phyloP scores from a whole-genome alignment of 1,140 invertebrate genomes.

The Danaus plexippus region DNA sequence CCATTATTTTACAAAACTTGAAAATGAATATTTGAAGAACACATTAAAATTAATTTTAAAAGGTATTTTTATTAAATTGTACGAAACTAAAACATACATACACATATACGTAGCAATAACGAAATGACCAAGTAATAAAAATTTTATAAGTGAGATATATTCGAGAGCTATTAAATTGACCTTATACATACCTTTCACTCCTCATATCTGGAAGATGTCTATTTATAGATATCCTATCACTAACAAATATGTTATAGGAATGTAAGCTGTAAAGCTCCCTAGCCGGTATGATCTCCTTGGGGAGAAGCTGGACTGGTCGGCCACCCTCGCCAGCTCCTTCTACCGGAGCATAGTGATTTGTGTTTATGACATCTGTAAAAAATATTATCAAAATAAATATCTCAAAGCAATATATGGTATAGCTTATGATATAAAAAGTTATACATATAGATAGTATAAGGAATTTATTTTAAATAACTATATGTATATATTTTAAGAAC shows the following conservation, averaged over 20 bases:
- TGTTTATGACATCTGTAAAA: slow-evolving; percentile 84
- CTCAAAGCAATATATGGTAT: too few relatives aligned
- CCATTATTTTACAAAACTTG: too few relatives aligned
- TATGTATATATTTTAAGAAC: neutral
- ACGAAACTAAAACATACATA: too few relatives aligned
- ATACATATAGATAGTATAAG: slow-evolving; percentile 1
- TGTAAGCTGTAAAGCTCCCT: slow-evolving; percentile 89
- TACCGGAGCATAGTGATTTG: slow-evolving; percentile 85
- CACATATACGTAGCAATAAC: too few relatives aligned
- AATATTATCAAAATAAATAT: slow-evolving; percentile 7
- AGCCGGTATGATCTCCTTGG: slow-evolving; percentile 82
- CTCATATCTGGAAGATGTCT: slow-evolving; percentile 91
- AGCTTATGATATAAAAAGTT: slow-evolving; percentile 7
- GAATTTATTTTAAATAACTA: neutral
- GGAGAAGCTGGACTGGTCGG: slow-evolving; percentile 83
- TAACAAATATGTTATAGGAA: slow-evolving; percentile 91
- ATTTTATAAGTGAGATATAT: neutral
- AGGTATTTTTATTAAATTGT: too few relatives aligned
- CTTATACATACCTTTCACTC: slow-evolving; percentile 71
- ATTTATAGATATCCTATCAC: slow-evolving; percentile 93
- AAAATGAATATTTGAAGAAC: too few relatives aligned
- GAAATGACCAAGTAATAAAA: too few relatives aligned
- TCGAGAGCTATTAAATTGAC: neutral
- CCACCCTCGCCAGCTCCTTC: slow-evolving; percentile 84
- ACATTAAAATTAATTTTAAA: too few relatives aligned